Conservation (phyloP, 2,888 invertebrate species). For the Philereme vetulata region DNA sequence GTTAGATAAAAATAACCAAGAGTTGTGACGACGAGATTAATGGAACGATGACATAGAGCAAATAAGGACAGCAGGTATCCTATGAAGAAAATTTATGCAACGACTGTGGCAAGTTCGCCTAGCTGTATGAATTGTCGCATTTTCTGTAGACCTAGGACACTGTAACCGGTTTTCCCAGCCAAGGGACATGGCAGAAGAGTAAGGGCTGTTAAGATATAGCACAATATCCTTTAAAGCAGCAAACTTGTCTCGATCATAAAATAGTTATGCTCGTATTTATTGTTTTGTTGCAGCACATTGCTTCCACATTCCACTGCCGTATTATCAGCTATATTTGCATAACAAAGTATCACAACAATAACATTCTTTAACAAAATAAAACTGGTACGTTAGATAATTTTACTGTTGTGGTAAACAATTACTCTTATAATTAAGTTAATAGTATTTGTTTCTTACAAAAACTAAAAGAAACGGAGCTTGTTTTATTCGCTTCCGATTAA, state of each 20-base stretch:
- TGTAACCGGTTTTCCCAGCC: neutral
- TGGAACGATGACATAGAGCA: no score
- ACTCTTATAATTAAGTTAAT: constrained; percentile 2
- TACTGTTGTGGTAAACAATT: constrained; percentile 2
- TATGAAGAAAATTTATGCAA: no score
- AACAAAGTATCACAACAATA: constrained; percentile 62
- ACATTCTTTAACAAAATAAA: constrained; percentile 45
- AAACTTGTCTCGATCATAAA: constrained; percentile 35
- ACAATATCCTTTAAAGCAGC: constrained; percentile 3
- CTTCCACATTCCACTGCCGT: constrained; percentile 74
- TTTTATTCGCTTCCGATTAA: no score
- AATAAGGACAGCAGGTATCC: no score
- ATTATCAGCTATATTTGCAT: constrained; percentile 71
- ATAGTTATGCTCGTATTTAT: constrained; percentile 66
- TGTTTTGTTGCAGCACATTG: constrained; percentile 53
- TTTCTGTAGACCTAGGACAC: no score
- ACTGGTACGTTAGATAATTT: constrained; percentile 23
- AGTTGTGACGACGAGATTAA: neutral
- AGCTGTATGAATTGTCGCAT: no score
- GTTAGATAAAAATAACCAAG: constrained; percentile 8
- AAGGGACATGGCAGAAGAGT: no score
- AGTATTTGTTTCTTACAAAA: neutral
- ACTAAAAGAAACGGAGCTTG: neutral
- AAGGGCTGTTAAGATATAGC: neutral
- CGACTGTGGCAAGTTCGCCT: no score